Base-by-base conservation (phyloP, 2,113 vertebrate species). In the Oreocharis arfaki region DNA sequence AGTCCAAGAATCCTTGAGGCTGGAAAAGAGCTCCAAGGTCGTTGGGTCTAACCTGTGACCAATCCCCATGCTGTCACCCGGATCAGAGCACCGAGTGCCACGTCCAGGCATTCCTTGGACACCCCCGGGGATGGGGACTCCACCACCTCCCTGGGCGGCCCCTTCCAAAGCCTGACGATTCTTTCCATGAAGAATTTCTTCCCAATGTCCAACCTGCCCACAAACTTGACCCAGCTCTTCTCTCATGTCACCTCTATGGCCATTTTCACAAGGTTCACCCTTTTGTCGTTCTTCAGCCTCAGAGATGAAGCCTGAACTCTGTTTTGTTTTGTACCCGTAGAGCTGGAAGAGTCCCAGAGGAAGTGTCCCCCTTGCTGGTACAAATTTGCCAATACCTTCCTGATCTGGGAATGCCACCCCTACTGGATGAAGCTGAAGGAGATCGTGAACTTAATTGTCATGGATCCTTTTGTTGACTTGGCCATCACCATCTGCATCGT, bases 401-500 rank as follows among this genome's bases (percentile, higher is more conserved):
- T 99, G 90, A 99, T 99, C 98, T 99, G 99, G 99, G 99, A 99
- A 32, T 99, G 99, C 96, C 99, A 98, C 88, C 99, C 99, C 0
- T 59, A 98, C 39, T 99, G 99, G 99, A 96, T 99, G 80, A 99
- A 98, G 95, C 96, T 99, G 88, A 99, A 99, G 96, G 99, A 99
- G 96, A 98, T 99, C 0, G 98, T 99, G 67, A 99, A 99, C 96
- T 83, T 99, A 68, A 99, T 99, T 41, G 99, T 99, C 71, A 99
- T 99, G 99, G 99, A 99, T 96, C 99, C 99, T 6, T 99, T 99
- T 60, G 99, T 99, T 55, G 99, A 99, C 95, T 93, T 99, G 94
- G 98, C 99, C 96, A 99, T 99, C 96, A 99, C 99, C 94, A 99
- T 99, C 97, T 99, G 99, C 81, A 99, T 99, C 26, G 99, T 99